Evolutionary conservation across 1,140 invertebrate genomes (phyloP), one percentile per base, ranked within the genome.

Genomic region (Drosophila malerkotliana): DNA sequence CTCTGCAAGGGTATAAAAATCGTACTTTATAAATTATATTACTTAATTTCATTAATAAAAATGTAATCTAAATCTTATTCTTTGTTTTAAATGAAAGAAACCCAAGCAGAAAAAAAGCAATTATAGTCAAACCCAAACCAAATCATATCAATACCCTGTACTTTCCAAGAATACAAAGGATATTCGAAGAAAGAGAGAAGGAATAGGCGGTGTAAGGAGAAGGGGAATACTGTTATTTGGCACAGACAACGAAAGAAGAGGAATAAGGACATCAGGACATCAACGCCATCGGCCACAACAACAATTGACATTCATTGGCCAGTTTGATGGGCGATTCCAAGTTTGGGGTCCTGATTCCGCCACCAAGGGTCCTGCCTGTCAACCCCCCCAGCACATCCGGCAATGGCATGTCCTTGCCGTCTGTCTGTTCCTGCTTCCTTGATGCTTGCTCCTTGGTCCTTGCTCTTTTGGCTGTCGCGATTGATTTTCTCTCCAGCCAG

Each of bases 251-350:
- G 39, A 5, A 21, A 14, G 26, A 39, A 32, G 32, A 28, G 10
- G 18, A 9, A 56, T 24, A 10, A 54, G 53, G 56, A 45, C 53
- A 56, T 59, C 45, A 67, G 72, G 39, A 62, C 78, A 63, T 72
- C 66, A 55, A 75, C 62, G 52, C 63, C 66, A 69, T 69, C 51
- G 67, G 72, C 72, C 49, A 58, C 60, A 76, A 87, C 74, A 87
- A 69, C 83, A 83, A 88, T 87, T 87, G 83, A 87, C 83, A 87
- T 87, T 87, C 83, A 87, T 87, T 87, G 83, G 83, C 83, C 68
- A 77, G 83, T 83, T 88, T 88, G 76, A 76, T 87, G 83, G 72
- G 21, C 45, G 55, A 45, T 47, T 58, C 59, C 34, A n/a, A 2
- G 3, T 2, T 18, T 3, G 34, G 44, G 15, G 55, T 54, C 63